Base-by-base conservation (phyloP, 1,140 invertebrate species). In the Bombyx mori region DNA sequence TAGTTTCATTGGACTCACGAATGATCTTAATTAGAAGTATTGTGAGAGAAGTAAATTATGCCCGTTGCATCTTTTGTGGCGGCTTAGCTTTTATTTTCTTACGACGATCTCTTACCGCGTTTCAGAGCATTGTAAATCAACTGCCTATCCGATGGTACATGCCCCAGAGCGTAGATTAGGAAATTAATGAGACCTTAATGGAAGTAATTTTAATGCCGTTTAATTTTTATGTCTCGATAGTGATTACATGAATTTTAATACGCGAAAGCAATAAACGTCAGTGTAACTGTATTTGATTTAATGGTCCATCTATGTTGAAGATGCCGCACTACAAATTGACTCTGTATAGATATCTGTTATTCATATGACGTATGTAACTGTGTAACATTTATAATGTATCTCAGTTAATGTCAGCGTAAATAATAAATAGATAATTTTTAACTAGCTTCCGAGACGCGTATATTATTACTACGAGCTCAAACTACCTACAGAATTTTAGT, bases 1-100 rank as follows among this genome's bases (percentile, higher is more conserved):
- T 68, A 57, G 73, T 71, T 73, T 76, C 82, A 73, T 79, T 79
- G 71, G 71, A 55, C 73, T 77, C 77, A 82, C 78, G 78, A 82
- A 83, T 82, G 77, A 82, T 86, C 82, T 84, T 86, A 86, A 86
- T 84, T 86, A 86, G 83, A 84, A 80, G 77, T 77, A 84, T 86
- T 84, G 83, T 84, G 68, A 51, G 71, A 71, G 69, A 71, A 68
- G 75, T 86, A 84, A 84, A 82, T 86, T 82, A 84, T 82, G 68
- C 58, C 60, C 61, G 63, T 71, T 68, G 75, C 61, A 51, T 63
- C 71, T 70, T 73, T 74, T 73, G 71, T 76, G 56, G 57, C 54
- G 58, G 49, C 61, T 49, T 18, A 49, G 22, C 47, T 22, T 54
- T 44, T 54, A 8, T n/a, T 12, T 54, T 54, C 44, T 44, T 22